Base-by-base conservation (phyloP, 2,888 invertebrate genomes). In the Sesia bembeciformis region DNA sequence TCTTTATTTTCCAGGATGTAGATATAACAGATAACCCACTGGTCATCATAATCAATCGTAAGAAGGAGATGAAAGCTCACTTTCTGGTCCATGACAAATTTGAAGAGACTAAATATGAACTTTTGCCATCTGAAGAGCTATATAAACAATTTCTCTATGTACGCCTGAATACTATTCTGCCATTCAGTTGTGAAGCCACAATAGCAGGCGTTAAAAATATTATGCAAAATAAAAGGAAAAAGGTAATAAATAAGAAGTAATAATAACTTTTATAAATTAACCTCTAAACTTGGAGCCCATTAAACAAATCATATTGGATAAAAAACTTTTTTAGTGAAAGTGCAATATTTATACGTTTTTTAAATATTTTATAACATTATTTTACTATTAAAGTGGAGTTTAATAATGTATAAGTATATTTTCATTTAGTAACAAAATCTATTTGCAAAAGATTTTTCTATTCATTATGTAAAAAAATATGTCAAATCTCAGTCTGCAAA, bases 21-120 rank as follows among this genome's bases (percentile, higher is more conserved):
- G 94, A 95, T 73, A 93, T 95, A 66, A 95, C 95, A 53, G 95
- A 95, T 70, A 95, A 95, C 81, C 95, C 95, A 3, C 85, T 95
- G 56, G 87, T 94, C 53, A 81, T 95, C 49, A 78, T 91, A 58
- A 89, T 91, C 8, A 91, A 90, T 61, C 81, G 90, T 51, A 69
- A 68, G 5, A 84, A 82, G 63, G 90, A 91, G 7, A 78, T 95
- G 64, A 90, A 91, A 68, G 91, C 94, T 6, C 93, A 92, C 61
- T 92, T 94, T 72, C 90, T 93, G 60, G 91, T 93, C 46, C 94
- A 95, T 79, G 93, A 94, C 58, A 93, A 93, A 70, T 84, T 95
- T 58, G 93, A 94, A 69, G 90, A 91, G 60, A 91, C 92, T 0
- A 87, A 90, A 49, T 93, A 92, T 76, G 93, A 93, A 67, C 82